These are phyloP conservation scores for Cardiocondyla obscurior DNA, from an alignment of 1,140 invertebrate genomes.

Conservation along the genomic window DNA sequence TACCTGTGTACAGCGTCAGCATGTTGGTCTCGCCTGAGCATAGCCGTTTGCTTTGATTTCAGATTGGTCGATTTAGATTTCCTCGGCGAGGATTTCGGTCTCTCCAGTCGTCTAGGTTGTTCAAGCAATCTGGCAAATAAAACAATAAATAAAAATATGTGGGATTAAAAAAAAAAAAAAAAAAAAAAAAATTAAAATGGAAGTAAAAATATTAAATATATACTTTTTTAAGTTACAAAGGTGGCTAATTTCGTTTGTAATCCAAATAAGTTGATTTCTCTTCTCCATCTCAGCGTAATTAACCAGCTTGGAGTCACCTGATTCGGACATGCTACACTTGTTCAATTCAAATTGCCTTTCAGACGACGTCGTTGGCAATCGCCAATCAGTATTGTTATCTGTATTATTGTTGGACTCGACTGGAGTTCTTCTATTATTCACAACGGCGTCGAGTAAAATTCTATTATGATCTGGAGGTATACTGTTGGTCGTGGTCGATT, in stretches of 20 bases:
- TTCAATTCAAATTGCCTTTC: constrained; percentile 76
- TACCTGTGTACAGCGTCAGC: constrained; percentile 4
- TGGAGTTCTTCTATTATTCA: constrained; percentile 55
- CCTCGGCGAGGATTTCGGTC: constrained; percentile 66
- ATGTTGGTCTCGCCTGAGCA: constrained; percentile 32
- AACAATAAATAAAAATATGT: neutral
- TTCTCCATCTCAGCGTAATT: constrained; percentile 83
- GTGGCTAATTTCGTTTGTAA: constrained; percentile 84
- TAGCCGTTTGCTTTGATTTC: constrained; percentile 56
- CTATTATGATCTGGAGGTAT: constrained; percentile 74
- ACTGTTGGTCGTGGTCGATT: constrained; percentile 70
- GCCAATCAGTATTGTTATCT: constrained; percentile 73
- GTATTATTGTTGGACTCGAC: constrained; percentile 67
- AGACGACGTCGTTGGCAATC: constrained; percentile 76
- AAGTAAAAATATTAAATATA: too few species aligned
- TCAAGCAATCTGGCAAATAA: constrained; percentile 73
- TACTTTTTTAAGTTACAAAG: constrained; percentile 83
- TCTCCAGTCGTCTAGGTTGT: constrained; percentile 74
- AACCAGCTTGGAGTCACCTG: constrained; percentile 76
- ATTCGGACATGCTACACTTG: constrained; percentile 74
- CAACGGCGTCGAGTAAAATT: constrained; percentile 70
- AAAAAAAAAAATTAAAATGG: too few species aligned
- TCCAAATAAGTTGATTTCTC: constrained; percentile 84
- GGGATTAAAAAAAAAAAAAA: neutral
- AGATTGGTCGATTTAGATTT: constrained; percentile 66